Evolutionary conservation across 2,113 vertebrate genomes (phyloP).

Genomic region (Oriolus oriolus): DNA sequence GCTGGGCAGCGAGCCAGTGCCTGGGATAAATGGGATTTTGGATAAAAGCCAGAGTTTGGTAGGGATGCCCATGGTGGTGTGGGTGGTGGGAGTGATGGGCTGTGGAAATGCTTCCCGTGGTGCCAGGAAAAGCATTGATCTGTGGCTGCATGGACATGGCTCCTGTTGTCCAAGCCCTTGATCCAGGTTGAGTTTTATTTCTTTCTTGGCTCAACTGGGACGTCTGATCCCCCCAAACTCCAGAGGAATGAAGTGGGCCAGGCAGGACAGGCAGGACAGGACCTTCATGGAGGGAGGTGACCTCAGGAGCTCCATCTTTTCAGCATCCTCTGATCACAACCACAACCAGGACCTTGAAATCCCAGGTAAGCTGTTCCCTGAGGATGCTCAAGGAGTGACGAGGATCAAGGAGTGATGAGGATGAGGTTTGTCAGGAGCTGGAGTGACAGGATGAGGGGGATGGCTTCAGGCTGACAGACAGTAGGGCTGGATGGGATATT

Average conservation of each 20-base stretch:
- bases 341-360: fast-evolving
- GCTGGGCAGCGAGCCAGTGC: neutral
- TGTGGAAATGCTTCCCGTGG: neutral
- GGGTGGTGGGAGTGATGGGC: neutral
- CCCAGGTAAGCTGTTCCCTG: fast-evolving
- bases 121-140: fast-evolving
- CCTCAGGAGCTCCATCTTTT: neutral
- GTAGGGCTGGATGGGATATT: too few species aligned
- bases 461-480: neutral
- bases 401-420: neutral
- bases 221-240: neutral
- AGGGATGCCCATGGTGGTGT: neutral
- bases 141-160: neutral
- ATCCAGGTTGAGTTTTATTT: neutral
- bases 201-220: neutral
- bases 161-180: neutral
- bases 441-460: neutral
- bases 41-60: neutral
- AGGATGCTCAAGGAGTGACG: neutral
- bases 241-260: neutral
- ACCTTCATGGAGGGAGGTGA: neutral
- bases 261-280: neutral
- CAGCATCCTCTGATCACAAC: neutral
- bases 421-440: neutral
- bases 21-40: neutral